Conservation (phyloP, 2,113 vertebrate genomes). For the Alouatta palliata region DNA sequence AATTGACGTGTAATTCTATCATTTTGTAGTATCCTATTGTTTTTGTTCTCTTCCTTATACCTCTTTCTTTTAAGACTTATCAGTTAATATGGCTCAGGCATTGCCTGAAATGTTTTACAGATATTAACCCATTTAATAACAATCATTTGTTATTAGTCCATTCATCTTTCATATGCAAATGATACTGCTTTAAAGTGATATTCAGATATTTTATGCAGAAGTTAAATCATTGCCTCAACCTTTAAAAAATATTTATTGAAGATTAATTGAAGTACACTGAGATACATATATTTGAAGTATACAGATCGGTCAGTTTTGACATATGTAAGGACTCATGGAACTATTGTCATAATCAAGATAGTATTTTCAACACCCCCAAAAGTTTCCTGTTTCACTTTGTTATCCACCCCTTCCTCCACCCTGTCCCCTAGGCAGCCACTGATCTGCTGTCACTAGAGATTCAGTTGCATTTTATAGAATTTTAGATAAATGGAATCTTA, state of each 20-base stretch:
- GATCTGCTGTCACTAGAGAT: background rate
- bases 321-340: background rate
- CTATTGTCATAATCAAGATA: background rate
- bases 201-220: constrained; percentile 26
- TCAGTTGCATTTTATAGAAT: background rate
- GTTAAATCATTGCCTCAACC: background rate
- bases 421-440: background rate
- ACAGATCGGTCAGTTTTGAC: background rate
- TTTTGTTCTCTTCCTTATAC: background rate
- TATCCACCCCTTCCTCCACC: background rate
- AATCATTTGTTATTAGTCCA: background rate
- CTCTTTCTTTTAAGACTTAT: background rate
- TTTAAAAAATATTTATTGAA: background rate
- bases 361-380: background rate
- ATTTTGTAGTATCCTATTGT: background rate
- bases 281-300: background rate
- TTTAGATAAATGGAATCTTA: background rate
- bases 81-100: background rate
- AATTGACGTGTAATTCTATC: background rate
- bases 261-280: background rate
- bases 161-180: background rate
- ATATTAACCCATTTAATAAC: background rate
- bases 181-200: background rate
- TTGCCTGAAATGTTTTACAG: background rate
- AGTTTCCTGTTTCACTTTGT: background rate